A percentile compares a stretch with the other conserved stretches of the same genome.
Evolutionary conservation across 2,888 invertebrate genomes (phyloP).

Genomic region (Sinodicranocentrus sp.): DNA sequence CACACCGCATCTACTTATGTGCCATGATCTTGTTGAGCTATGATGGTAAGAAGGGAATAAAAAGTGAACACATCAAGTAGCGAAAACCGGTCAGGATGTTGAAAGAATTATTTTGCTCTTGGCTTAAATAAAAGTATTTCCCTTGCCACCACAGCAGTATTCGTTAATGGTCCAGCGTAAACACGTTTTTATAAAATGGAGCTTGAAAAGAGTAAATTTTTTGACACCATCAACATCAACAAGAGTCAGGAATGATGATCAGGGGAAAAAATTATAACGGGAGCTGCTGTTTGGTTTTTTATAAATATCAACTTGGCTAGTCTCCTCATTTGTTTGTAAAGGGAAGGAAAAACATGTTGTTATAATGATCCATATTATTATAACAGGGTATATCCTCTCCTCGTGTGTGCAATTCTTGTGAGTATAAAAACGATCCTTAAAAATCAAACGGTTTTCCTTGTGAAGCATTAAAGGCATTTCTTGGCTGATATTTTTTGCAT

Average conservation of each 20-base stretch:
- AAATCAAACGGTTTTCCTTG: constrained; percentile 9
- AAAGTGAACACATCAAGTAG: constrained; percentile 27
- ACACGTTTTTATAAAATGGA: not conserved
- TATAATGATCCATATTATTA: constrained; percentile 40
- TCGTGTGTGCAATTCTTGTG: constrained; percentile 4
- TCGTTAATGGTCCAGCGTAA: constrained; percentile 23
- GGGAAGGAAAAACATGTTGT: constrained; percentile 17
- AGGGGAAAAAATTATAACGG: constrained; percentile 16
- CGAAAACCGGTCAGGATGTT: constrained; percentile 27
- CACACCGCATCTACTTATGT: not conserved
- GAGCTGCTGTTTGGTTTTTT: constrained; percentile 4
- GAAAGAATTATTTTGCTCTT: constrained; percentile 19
- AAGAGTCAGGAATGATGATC: constrained; percentile 10
- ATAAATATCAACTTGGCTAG: not conserved
- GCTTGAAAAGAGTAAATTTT: not conserved
- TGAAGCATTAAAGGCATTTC: constrained; percentile 11
- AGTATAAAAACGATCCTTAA: not conserved
- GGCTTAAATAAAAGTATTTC: constrained; percentile 13
- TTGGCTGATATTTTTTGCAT: not conserved
- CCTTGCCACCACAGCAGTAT: not conserved
- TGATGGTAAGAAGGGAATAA: not conserved
- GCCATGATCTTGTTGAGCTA: constrained; percentile 26
- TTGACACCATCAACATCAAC: constrained; percentile 45
- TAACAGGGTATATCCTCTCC: constrained; percentile 26
- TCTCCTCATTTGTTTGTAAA: not conserved